Percentiles rank a stretch among this genome's conserved stretches.
phyloP scores from a whole-genome alignment of 2,797 vertebrate species.

The Ispidina picta region DNA sequence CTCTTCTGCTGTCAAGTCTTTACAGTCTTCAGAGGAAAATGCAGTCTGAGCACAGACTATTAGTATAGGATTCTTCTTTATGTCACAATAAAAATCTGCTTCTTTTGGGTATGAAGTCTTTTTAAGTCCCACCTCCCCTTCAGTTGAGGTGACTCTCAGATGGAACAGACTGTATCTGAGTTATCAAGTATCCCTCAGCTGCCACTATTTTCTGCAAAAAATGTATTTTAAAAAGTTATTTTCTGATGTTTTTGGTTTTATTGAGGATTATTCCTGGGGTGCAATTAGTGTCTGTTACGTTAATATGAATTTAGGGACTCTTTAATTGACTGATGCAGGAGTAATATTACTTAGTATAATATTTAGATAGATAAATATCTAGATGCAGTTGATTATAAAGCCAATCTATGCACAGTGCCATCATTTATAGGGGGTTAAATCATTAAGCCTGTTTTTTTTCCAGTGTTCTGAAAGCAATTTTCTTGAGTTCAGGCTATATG shows the following conservation, averaged over 20 bases:
- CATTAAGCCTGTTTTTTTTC: background rate
- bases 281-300: background rate
- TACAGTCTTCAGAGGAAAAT: background rate
- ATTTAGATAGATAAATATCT: background rate
- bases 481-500: background rate
- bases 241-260: background rate
- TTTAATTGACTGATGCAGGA: background rate
- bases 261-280: background rate
- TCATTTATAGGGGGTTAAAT: background rate
- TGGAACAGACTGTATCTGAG: background rate
- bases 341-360: background rate
- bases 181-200: background rate
- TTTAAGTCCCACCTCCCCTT: background rate
- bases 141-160: background rate
- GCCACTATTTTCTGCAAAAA: background rate
- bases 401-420: background rate
- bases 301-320: background rate
- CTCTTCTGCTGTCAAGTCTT: background rate
- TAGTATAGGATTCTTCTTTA: background rate
- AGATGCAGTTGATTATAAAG: background rate
- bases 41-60: background rate
- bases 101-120: background rate
- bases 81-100: background rate
- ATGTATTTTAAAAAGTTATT: background rate
- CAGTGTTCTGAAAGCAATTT: background rate